A percentile compares a stretch with the other conserved stretches of the same genome.
Conservation (phyloP, 2,797 vertebrate species). For the Balearica regulorum region DNA sequence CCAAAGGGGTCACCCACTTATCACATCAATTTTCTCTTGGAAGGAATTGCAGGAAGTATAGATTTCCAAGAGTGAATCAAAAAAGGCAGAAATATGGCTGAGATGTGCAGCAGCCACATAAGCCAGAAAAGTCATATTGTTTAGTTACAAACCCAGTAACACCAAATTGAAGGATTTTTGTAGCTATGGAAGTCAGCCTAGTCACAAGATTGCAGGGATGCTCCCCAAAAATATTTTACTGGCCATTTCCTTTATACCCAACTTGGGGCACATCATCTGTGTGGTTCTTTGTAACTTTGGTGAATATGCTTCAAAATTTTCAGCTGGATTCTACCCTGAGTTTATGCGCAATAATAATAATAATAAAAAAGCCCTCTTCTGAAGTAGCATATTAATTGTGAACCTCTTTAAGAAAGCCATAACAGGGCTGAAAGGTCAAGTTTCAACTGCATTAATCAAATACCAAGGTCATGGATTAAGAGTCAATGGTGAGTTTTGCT, state of each 20-base stretch:
- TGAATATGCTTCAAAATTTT: not conserved
- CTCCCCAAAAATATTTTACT: not conserved
- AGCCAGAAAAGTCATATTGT: not conserved
- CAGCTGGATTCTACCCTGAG: not conserved
- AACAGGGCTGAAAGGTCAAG: not conserved
- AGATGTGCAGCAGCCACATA: not conserved
- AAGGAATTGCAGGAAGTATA: not conserved
- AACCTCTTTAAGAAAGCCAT: not conserved
- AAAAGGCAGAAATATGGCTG: not conserved
- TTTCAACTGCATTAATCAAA: not conserved
- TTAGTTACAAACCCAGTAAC: not conserved
- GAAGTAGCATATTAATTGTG: not conserved
- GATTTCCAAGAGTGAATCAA: not conserved
- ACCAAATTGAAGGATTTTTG: not conserved
- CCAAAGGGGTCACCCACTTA: not conserved
- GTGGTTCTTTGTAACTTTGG: not conserved
- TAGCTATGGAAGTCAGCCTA: not conserved
- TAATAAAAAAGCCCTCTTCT: not conserved
- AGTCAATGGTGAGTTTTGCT: not conserved
- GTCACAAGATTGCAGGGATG: not conserved
- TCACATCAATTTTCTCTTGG: not conserved
- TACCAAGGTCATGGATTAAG: not conserved
- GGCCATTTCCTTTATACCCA: not conserved
- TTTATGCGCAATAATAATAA: not conserved
- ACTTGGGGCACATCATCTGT: not conserved